Conservation (phyloP, 2,797 vertebrate genomes). For the Danio jaintianensis region DNA sequence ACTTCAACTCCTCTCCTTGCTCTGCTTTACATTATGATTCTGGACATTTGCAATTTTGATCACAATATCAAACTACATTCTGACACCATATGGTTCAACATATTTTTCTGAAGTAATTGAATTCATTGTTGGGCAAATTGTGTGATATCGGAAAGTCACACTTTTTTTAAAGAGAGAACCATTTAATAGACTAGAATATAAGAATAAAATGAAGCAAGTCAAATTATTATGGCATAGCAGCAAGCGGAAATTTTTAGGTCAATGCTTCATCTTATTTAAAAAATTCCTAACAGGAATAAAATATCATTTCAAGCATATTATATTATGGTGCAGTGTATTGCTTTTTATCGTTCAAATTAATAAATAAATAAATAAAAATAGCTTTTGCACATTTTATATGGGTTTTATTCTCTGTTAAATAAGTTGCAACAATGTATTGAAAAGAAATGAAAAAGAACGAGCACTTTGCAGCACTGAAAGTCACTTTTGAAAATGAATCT, state of each 20-base stretch:
- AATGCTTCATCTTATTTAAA: too few species aligned
- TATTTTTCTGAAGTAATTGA: background rate
- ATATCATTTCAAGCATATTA: too few species aligned
- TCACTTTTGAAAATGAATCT: background rate
- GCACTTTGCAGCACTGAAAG: slow-evolving; percentile 14
- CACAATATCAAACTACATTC: background rate
- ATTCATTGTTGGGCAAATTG: background rate
- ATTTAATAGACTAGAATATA: background rate
- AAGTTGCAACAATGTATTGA: background rate
- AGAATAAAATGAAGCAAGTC: background rate
- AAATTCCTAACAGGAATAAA: too few species aligned
- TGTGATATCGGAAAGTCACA: background rate
- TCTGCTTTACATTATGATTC: background rate
- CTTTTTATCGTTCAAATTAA: too few species aligned
- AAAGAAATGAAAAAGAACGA: background rate
- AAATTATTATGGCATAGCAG: background rate
- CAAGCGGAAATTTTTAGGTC: too few species aligned
- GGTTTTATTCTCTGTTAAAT: background rate
- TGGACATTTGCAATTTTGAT: slow-evolving; percentile 1
- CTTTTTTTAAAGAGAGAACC: background rate
- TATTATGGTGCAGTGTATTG: too few species aligned
- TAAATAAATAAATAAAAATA: background rate
- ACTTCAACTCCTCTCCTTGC: too few species aligned
- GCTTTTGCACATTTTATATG: background rate
- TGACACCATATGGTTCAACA: background rate